Percentiles rank a stretch among this genome's conserved stretches.
phyloP scores from a whole-genome alignment of 1,140 invertebrate species.

The Pygmarrhopalites habei region DNA sequence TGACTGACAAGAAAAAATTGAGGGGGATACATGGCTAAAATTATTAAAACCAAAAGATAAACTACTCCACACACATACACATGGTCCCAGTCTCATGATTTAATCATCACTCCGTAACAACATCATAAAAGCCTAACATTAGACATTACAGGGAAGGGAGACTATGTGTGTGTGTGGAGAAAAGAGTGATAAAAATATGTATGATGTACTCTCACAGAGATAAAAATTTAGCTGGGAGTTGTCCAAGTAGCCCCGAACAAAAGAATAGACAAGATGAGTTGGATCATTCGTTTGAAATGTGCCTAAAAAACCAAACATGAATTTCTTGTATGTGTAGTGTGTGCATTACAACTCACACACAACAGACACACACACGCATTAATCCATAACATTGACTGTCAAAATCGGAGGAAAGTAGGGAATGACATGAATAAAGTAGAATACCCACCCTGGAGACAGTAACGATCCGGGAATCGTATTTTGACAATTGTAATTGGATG shows the following conservation, averaged over 20 bases:
- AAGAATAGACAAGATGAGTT: slow-evolving; percentile 57
- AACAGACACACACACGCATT: too few relatives aligned
- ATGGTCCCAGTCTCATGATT: too few relatives aligned
- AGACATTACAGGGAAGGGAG: too few relatives aligned
- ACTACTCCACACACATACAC: too few relatives aligned
- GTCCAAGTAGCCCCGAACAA: slow-evolving; percentile 60
- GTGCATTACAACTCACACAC: too few relatives aligned
- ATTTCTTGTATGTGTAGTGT: too few relatives aligned
- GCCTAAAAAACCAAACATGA: too few relatives aligned
- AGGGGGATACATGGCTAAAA: slow-evolving; percentile 29
- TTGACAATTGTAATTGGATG: slow-evolving; percentile 67
- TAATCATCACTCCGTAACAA: too few relatives aligned
- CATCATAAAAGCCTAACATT: too few relatives aligned
- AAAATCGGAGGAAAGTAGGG: too few relatives aligned
- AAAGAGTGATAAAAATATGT: not conserved
- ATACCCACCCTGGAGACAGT: slow-evolving; percentile 73
- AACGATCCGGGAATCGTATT: slow-evolving; percentile 70
- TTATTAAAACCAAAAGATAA: slow-evolving; percentile 22
- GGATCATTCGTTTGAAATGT: slow-evolving; percentile 64
- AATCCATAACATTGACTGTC: too few relatives aligned
- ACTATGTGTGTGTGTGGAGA: slow-evolving; percentile 14
- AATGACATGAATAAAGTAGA: too few relatives aligned
- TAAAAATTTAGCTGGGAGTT: slow-evolving; percentile 57
- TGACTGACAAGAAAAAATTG: slow-evolving; percentile 52
- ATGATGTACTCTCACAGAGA: slow-evolving; percentile 64